A percentile compares a stretch with the other conserved stretches of the same genome.
Conservation (phyloP, 2,113 vertebrate genomes). For the Lepidothrix coronata region DNA sequence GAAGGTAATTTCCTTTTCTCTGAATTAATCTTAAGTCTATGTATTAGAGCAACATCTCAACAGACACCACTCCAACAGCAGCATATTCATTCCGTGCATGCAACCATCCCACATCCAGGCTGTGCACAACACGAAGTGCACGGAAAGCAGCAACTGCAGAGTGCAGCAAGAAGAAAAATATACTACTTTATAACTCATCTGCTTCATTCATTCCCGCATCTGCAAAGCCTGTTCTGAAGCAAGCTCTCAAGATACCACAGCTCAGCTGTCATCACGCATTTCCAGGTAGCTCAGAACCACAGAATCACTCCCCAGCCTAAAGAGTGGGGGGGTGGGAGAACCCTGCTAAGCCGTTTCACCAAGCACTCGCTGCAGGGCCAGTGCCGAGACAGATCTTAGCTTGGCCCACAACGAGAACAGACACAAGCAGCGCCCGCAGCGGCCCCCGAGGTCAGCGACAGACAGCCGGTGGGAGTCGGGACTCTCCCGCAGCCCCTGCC, state of each 20-base stretch:
- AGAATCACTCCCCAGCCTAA: not conserved
- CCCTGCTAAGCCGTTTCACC: no score
- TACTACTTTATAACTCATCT: not conserved
- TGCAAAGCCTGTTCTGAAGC: not conserved
- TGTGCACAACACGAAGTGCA: accelerated
- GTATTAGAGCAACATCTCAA: not conserved
- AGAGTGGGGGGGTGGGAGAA: accelerated
- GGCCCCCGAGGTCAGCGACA: not conserved
- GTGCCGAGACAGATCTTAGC: not conserved
- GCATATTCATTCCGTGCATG: not conserved
- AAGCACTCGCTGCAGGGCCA: no score
- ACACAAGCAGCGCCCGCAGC: not conserved
- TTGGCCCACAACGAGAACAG: accelerated
- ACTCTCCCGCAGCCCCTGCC: no score
- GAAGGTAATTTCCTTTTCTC: not conserved
- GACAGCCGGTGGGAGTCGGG: accelerated
- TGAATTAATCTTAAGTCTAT: not conserved
- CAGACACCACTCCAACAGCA: accelerated
- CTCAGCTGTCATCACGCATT: accelerated
- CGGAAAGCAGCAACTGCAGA: accelerated
- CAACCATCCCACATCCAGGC: not conserved
- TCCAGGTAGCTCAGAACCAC: not conserved
- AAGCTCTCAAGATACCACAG: not conserved
- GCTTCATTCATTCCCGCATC: not conserved
- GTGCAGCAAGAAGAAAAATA: not conserved